Conservation (phyloP, 2,113 vertebrate genomes). For the Thryonomys swinderianus region DNA sequence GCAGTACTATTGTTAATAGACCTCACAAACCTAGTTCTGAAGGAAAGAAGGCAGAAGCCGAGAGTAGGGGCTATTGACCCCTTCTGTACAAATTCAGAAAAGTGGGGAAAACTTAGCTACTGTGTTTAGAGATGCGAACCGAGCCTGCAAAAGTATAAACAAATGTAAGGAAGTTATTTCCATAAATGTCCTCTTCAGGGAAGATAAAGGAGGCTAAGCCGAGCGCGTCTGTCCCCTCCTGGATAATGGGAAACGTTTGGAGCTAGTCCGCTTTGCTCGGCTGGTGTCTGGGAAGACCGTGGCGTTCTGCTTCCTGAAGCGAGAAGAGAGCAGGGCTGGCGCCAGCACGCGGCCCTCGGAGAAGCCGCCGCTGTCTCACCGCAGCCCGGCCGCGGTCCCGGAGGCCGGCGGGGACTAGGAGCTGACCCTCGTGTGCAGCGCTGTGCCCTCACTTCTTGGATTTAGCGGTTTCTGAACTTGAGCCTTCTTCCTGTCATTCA, state of each 20-base stretch:
- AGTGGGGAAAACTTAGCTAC: neutral
- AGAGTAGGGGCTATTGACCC: neutral
- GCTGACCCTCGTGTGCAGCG: neutral
- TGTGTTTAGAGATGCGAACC: neutral
- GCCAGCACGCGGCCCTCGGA: too few species aligned
- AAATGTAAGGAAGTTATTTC: neutral
- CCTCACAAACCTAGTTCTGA: neutral
- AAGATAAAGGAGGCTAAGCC: neutral
- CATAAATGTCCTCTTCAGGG: neutral
- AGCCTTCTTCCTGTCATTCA: neutral
- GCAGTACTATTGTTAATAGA: neutral
- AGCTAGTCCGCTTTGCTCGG: neutral
- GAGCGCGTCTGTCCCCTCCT: neutral
- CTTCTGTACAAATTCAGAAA: neutral
- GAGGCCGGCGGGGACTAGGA: neutral
- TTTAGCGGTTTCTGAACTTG: neutral
- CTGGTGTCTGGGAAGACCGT: neutral
- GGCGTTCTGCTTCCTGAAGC: neutral
- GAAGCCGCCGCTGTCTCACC: too few species aligned
- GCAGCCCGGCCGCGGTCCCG: too few species aligned
- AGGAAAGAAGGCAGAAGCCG: neutral
- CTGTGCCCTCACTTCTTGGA: neutral
- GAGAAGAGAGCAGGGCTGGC: neutral
- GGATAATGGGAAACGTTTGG: neutral
- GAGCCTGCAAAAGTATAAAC: neutral